These are phyloP conservation scores for Tyto alba DNA, from an alignment of 2,113 vertebrate species.

Conservation along the genomic window DNA sequence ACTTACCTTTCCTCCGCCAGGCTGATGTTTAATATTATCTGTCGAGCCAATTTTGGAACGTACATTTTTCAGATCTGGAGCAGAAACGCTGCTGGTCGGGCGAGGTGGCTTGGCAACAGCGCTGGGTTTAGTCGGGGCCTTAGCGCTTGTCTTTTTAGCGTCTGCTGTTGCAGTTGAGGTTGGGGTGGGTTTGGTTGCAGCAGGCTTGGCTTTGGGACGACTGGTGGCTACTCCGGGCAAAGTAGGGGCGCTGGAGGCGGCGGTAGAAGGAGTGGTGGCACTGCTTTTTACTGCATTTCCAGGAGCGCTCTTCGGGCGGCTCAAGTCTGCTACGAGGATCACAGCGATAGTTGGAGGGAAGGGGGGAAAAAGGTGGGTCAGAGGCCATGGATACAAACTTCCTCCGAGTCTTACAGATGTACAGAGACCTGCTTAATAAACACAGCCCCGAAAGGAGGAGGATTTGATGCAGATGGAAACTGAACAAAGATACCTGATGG, in stretches of 20 bases:
- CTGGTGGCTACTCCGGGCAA: neutral
- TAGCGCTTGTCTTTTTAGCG: constrained; percentile 75
- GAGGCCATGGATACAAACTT: accelerated
- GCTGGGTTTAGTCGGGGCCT: neutral
- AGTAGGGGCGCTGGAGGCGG: constrained; percentile 51
- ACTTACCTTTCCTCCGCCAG: constrained; percentile 92
- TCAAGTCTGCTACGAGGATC: constrained; percentile 20
- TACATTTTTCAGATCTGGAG: constrained; percentile 79
- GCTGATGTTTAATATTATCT: constrained; percentile 91
- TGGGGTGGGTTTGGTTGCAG: constrained; percentile 49
- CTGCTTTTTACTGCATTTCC: constrained; percentile 52
- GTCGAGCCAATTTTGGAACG: constrained; percentile 93
- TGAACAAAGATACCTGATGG: constrained; percentile 73
- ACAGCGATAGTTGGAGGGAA: neutral
- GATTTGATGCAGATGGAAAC: neutral
- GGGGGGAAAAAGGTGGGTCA: neutral
- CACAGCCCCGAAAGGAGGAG: neutral
- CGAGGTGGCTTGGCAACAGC: constrained; percentile 55
- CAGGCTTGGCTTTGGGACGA: constrained; percentile 67
- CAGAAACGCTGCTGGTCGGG: constrained; percentile 56
- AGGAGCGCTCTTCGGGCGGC: constrained; percentile 74
- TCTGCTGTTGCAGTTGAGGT: constrained; percentile 41
- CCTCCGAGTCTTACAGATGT: accelerated
- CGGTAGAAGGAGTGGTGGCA: constrained; percentile 19
- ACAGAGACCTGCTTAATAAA: accelerated